These are phyloP conservation scores for Heliocidaris tuberculata DNA, from an alignment of 35 echinoderm and acorn worm genomes.

Conservation along the genomic window DNA sequence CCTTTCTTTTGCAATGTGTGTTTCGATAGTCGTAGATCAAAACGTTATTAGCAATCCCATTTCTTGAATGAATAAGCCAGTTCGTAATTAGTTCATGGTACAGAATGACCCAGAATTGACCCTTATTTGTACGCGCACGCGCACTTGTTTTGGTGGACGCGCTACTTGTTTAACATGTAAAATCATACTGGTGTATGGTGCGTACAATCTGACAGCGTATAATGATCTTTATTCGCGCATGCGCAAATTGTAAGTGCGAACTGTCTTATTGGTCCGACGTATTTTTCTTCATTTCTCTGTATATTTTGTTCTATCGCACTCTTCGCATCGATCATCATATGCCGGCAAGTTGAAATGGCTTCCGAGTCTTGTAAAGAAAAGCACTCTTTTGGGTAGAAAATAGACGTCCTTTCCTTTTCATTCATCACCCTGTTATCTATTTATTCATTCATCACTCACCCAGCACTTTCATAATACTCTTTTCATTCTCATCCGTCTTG, in stretches of 20 bases:
- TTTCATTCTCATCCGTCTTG: slow-evolving; percentile 19
- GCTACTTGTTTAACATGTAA: too few species aligned
- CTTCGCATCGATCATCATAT: background rate
- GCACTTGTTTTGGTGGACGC: too few species aligned
- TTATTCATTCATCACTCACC: background rate
- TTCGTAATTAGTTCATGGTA: too few species aligned
- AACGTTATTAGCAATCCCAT: background rate
- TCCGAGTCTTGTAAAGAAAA: background rate
- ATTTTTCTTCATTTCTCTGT: background rate
- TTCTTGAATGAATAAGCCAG: too few species aligned
- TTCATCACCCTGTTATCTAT: slow-evolving; percentile 16
- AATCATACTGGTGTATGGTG: too few species aligned
- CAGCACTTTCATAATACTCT: background rate
- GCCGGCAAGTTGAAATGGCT: background rate
- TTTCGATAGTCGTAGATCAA: background rate
- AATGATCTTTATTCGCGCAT: too few species aligned
- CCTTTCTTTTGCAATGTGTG: background rate
- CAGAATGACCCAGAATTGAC: too few species aligned
- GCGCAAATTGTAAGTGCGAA: too few species aligned
- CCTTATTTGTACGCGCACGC: too few species aligned
- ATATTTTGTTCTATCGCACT: background rate
- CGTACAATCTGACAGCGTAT: too few species aligned
- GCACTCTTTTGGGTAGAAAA: background rate
- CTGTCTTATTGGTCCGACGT: background rate
- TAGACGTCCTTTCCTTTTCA: background rate